These are phyloP conservation scores for Benitochromis conjunctus DNA, from an alignment of 2,113 vertebrate genomes.

Conservation along the genomic window DNA sequence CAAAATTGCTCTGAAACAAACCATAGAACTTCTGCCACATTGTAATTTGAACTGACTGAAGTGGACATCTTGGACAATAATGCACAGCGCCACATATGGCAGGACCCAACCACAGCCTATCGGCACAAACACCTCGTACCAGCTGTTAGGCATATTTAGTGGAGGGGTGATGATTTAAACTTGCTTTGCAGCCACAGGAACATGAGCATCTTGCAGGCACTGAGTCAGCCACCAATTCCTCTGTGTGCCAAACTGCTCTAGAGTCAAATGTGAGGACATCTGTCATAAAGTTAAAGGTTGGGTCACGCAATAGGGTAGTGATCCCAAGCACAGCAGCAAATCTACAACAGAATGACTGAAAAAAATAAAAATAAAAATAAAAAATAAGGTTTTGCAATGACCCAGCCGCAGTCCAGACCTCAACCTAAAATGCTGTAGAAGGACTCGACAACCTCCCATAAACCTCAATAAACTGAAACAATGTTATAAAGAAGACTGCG, in stretches of 20 bases:
- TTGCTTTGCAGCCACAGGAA: neutral
- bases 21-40: neutral
- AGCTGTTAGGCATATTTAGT: neutral
- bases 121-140: neutral
- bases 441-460: no score
- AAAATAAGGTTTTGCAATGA: no score
- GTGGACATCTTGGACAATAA: neutral
- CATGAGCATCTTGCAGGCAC: neutral
- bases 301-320: no score
- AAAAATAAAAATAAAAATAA: no score
- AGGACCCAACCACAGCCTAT: neutral
- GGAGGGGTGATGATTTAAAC: no score
- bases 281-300: neutral
- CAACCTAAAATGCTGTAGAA: no score
- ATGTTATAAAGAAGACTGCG: neutral
- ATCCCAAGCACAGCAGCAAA: no score
- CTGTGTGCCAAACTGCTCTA: neutral
- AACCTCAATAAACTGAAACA: no score
- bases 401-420: no score
- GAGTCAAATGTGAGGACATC: neutral
- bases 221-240: neutral
- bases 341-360: no score
- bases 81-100: neutral
- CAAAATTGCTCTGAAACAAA: neutral
- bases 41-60: neutral